A percentile compares a stretch with the other conserved stretches of the same genome.
Evolutionary conservation across 37 sponge, comb jelly and placozoan species (phyloP).

Genomic region (Chondrilla cf. caribensis): DNA sequence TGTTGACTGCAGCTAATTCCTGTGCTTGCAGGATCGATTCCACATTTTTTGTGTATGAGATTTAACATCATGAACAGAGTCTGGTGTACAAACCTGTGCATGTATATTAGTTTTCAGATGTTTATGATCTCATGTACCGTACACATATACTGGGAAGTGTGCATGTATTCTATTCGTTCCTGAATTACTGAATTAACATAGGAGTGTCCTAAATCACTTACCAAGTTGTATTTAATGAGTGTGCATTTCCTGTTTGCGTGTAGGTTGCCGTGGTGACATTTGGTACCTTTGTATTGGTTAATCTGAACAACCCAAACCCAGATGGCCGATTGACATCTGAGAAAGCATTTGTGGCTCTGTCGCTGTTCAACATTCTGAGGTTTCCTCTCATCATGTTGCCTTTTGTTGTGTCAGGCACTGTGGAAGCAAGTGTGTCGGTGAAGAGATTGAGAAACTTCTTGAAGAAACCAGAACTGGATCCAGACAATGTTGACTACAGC

Average conservation of each 20-base stretch:
- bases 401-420: slow-evolving; percentile 40
- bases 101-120: too few relatives aligned
- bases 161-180: too few relatives aligned
- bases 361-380: slow-evolving; percentile 77
- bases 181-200: too few relatives aligned
- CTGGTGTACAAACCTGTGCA: too few relatives aligned
- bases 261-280: slow-evolving; percentile 79
- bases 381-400: slow-evolving; percentile 77
- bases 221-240: not conserved
- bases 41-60: not conserved
- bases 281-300: slow-evolving; percentile 48
- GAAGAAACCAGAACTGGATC: slow-evolving; percentile 57
- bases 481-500: slow-evolving; percentile 34
- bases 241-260: not conserved
- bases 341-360: slow-evolving; percentile 76
- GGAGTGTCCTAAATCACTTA: too few relatives aligned
- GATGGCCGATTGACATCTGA: slow-evolving; percentile 66
- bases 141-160: too few relatives aligned
- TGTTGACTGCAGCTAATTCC: not conserved
- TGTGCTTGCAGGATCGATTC: not conserved
- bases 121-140: too few relatives aligned
- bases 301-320: not conserved
- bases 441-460: slow-evolving; percentile 66
- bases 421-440: slow-evolving; percentile 72
- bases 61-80: too few relatives aligned